Evolutionary conservation across 1,140 invertebrate species (phyloP).

Genomic region (Apolygus lucorum): DNA sequence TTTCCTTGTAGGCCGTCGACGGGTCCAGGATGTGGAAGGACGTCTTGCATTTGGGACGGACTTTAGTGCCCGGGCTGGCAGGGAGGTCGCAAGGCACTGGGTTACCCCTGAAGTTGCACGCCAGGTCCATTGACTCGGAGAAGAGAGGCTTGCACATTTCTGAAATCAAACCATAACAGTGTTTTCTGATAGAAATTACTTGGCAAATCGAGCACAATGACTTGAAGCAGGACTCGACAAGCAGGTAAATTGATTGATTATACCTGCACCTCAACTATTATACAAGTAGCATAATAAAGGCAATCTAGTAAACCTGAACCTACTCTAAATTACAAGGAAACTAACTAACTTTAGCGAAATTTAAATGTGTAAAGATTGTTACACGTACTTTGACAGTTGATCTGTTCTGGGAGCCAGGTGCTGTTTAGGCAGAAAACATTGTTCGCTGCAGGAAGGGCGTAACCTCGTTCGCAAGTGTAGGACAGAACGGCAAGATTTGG

Average conservation of each 20-base stretch:
- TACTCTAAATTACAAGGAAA: neutral
- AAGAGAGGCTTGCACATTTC: conserved; percentile 22
- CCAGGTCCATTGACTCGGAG: conserved; percentile 24
- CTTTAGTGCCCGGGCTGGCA: conserved; percentile 18
- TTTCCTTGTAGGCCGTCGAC: neutral
- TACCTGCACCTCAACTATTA: neutral
- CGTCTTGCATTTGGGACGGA: conserved; percentile 18
- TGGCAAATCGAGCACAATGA: neutral
- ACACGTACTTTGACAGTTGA: conserved; percentile 23
- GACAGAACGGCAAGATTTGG: neutral
- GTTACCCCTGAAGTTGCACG: conserved; percentile 16
- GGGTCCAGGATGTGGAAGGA: conserved; percentile 6
- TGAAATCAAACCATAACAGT: conserved; percentile 8
- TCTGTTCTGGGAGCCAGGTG: conserved; percentile 18
- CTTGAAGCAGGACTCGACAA: neutral
- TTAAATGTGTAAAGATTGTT: too few species aligned
- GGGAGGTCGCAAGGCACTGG: conserved; percentile 7
- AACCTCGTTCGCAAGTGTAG: conserved; percentile 17
- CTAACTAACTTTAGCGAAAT: neutral
- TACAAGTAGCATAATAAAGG: neutral
- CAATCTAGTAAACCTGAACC: neutral
- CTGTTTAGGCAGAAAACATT: conserved; percentile 15
- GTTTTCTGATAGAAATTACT: neutral
- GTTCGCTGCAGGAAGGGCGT: neutral
- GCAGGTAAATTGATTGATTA: neutral